Base-by-base conservation (phyloP, 2,113 vertebrate species). In the Pangasianodon gigas region DNA sequence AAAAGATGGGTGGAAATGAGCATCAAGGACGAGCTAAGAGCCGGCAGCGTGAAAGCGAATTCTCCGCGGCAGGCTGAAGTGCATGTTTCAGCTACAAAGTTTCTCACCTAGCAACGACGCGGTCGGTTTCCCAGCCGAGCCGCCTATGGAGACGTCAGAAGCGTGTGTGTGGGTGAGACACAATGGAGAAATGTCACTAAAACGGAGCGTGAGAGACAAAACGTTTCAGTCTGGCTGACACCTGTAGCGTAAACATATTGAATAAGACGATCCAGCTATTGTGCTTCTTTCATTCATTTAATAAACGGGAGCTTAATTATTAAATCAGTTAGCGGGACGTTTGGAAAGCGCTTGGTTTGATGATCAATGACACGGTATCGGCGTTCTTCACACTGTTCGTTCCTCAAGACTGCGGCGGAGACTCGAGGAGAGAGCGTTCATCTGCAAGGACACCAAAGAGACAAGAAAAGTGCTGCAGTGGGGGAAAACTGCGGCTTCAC, bases 51-150 rank as follows among this genome's bases (percentile, higher is more conserved):
- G 65, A 71, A 52, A 41, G 60, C 48, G 2, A 21, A 19, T 88
- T 83, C 62, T 26, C 75, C 19, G 19, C 32, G 18, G 41, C 52
- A 0, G 71, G 56, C 74, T 87, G 18, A 48, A 88, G 87, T 32
- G 74, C 74, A 29, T 67, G 60, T 46, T 82, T 82, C 60, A 18
- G 87, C 60, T 21, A 18, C 60, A n/a, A 29, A 44, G 32, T 74
- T 84, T 24, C 65, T 89, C 60, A 3, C 87, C 65, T 83, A 89
- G 87, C 87, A 84, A 84, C 87, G 10, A 10, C 13, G 16, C 6
- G 46, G 5, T 29, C 60, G 3, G 3, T 37, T 87, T 56, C 86
- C 37, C 69, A n/a, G 32, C 46, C 41, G 7, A 44, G 21, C 7
- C 21, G 32, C 14, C 26, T 65, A 21, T 11, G 21, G 69, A 58